A percentile compares a stretch with the other conserved stretches of the same genome.
These are phyloP conservation scores for Oscheius sp. DNA, from an alignment of 2,888 invertebrate genomes.

Conservation along the genomic window DNA sequence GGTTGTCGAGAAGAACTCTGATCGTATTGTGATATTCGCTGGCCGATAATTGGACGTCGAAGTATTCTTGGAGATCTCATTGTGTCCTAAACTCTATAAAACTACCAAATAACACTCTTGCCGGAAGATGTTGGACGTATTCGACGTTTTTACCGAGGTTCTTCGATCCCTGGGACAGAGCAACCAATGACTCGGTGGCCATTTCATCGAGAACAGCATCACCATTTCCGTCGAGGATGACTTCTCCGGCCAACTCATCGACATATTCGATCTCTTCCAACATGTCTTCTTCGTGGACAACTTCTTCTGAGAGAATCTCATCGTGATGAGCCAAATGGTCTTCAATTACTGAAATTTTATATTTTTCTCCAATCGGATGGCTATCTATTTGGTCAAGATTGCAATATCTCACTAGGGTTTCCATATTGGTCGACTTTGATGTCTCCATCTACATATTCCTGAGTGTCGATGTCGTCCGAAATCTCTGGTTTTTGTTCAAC, in stretches of 20 bases:
- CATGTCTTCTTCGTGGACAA: background rate
- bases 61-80: conserved; percentile 22
- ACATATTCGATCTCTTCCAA: background rate
- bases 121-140: conserved; percentile 4
- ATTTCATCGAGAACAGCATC: conserved; percentile 21
- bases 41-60: conserved; percentile 1
- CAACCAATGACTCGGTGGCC: conserved; percentile 28
- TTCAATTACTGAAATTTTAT: too few relatives aligned
- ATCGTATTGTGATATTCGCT: conserved; percentile 6
- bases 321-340: too few relatives aligned
- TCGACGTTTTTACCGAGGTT: background rate
- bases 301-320: too few relatives aligned
- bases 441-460: background rate
- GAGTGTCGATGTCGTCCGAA: conserved; percentile 7
- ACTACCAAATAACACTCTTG: background rate
- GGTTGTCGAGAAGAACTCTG: conserved; percentile 1
- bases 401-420: too few relatives aligned
- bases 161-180: conserved; percentile 21
- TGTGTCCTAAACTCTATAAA: background rate
- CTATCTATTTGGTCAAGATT: too few relatives aligned
- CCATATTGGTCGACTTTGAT: too few relatives aligned
- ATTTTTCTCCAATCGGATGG: too few relatives aligned
- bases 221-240: conserved; percentile 14
- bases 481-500: background rate
- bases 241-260: conserved; percentile 1